These are phyloP conservation scores for Pelobates cultripes DNA, from an alignment of 2,797 vertebrate species.

Conservation along the genomic window DNA sequence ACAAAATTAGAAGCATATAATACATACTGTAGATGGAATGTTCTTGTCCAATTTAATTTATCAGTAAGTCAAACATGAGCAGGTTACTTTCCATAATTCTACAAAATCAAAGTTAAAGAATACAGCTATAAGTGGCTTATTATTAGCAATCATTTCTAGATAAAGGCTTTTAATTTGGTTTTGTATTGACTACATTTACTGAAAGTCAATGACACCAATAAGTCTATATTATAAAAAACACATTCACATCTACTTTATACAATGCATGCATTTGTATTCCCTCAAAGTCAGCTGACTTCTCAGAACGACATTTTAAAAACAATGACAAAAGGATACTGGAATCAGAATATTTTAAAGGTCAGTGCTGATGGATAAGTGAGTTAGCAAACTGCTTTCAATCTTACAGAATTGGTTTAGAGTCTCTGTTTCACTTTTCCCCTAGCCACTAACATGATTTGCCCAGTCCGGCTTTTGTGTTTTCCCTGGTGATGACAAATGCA, in stretches of 20 bases:
- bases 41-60: no score
- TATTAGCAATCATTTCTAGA: no score
- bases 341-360: constrained; percentile 22
- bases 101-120: no score
- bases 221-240: background rate
- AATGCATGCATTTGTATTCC: background rate
- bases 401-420: constrained; percentile 41
- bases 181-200: background rate
- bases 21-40: no score
- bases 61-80: no score
- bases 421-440: constrained; percentile 23
- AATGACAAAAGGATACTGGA: constrained; percentile 6
- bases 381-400: constrained; percentile 34
- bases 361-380: constrained; percentile 11
- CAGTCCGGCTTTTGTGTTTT: constrained; percentile 34
- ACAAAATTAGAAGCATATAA: no score
- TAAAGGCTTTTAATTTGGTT: no score
- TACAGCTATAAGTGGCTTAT: no score
- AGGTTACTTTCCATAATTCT: no score
- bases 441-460: constrained; percentile 31
- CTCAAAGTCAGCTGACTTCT: constrained; percentile 5
- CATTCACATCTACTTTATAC: background rate
- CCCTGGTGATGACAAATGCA: constrained; percentile 25
- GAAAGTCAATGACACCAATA: background rate
- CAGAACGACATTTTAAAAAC: background rate